Evolutionary conservation across 1,140 invertebrate species (phyloP).

Genomic region (Drosophila pallidifrons): DNA sequence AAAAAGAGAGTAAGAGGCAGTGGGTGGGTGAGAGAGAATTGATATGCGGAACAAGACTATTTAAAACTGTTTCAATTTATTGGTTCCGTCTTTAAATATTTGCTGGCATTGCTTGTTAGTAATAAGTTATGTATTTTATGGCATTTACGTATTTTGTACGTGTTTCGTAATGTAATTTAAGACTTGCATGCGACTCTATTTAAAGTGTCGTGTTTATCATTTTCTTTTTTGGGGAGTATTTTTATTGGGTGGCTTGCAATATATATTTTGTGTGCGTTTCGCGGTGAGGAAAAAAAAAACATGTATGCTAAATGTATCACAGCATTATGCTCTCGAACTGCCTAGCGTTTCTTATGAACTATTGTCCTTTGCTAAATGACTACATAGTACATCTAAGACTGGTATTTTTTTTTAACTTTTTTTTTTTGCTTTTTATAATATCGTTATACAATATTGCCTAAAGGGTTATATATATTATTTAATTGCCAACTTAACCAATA

Average conservation of each 20-base stretch:
- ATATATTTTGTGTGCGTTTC: conserved; percentile 37
- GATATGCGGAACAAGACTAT: conserved; percentile 17
- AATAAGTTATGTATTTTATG: conserved; percentile 10
- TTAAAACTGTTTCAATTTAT: conserved; percentile 7
- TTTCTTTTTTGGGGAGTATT: neutral
- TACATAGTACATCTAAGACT: conserved; percentile 49
- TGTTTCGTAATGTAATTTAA: conserved; percentile 9
- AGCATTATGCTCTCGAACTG: conserved; percentile 82
- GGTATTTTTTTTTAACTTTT: conserved; percentile 17
- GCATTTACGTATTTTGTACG: conserved; percentile 33
- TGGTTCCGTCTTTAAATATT: conserved; percentile 32
- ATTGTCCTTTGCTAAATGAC: conserved; percentile 69
- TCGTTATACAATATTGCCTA: conserved; percentile 50
- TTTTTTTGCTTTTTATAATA: conserved; percentile 32
- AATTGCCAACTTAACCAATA: conserved; percentile 32
- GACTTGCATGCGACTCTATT: conserved; percentile 20
- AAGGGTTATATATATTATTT: conserved; percentile 20
- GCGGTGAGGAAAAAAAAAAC: conserved; percentile 46
- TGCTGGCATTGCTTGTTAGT: conserved; percentile 16
- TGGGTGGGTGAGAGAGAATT: neutral
- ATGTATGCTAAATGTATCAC: conserved; percentile 82
- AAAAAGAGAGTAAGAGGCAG: neutral
- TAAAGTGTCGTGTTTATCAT: conserved; percentile 4
- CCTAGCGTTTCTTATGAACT: conserved; percentile 75
- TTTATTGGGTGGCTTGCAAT: conserved; percentile 16